These are phyloP conservation scores for Cassiopea andromeda DNA, from an alignment of 30 jellyfish, hydroid and myxozoan species.

Conservation along the genomic window DNA sequence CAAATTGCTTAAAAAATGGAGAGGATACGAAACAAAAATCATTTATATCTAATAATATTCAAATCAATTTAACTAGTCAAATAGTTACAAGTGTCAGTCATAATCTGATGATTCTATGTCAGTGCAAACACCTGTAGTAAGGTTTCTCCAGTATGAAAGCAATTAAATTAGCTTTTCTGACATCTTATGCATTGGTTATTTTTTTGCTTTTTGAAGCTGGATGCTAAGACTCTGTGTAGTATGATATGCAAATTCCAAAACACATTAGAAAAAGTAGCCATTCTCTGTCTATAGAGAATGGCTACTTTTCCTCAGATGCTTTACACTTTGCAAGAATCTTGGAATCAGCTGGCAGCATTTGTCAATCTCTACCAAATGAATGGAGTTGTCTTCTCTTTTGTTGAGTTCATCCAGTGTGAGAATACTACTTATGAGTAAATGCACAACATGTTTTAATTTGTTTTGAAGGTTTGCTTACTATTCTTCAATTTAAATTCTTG, in stretches of 20 bases:
- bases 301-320: not conserved
- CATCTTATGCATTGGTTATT: conserved; percentile 32
- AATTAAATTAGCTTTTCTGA: conserved; percentile 40
- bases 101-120: conserved; percentile 40
- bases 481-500: conserved; percentile 49
- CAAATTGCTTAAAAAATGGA: conserved; percentile 37
- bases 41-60: conserved; percentile 1
- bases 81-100: conserved; percentile 25
- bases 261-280: conserved; percentile 26
- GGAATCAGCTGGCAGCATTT: conserved; percentile 70
- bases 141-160: conserved; percentile 32
- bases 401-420: conserved; percentile 54
- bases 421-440: conserved; percentile 39
- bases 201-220: conserved; percentile 45
- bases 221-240: conserved; percentile 29
- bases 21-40: conserved; percentile 49
- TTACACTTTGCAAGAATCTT: conserved; percentile 34
- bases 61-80: not conserved
- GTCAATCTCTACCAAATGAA: conserved; percentile 61
- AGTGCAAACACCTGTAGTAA: not conserved
- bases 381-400: conserved; percentile 44
- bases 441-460: conserved; percentile 54
- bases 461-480: conserved; percentile 52
- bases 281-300: conserved; percentile 11
- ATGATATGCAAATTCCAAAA: conserved; percentile 52